Conservation (phyloP, 2,797 vertebrate genomes). For the Botia almorhae region DNA sequence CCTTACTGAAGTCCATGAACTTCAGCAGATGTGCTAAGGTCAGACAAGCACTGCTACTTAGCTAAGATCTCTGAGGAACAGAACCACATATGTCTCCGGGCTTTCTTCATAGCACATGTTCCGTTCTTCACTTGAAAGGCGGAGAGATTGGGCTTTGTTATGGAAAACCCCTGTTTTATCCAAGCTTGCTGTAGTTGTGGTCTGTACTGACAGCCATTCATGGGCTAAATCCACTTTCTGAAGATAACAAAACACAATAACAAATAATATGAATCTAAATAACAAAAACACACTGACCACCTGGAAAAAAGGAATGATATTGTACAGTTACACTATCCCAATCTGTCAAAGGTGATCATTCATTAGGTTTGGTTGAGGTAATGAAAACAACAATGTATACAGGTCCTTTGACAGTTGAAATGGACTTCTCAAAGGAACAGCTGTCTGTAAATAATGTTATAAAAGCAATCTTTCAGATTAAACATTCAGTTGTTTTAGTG, state of each 20-base stretch:
- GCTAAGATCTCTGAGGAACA: slow-evolving; percentile 41
- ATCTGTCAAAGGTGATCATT: background rate
- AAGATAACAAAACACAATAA: background rate
- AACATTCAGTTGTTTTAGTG: no score
- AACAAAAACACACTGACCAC: background rate
- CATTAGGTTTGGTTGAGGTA: background rate
- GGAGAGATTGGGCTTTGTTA: background rate
- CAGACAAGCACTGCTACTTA: slow-evolving; percentile 40
- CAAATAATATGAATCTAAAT: no score
- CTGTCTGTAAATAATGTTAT: no score
- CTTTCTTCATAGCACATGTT: slow-evolving; percentile 40
- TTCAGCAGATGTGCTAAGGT: slow-evolving; percentile 28
- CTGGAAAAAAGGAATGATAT: background rate
- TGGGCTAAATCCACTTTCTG: background rate
- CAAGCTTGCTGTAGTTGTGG: slow-evolving; percentile 36
- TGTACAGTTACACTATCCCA: background rate
- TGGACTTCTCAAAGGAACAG: no score
- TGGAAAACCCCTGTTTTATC: slow-evolving; percentile 25
- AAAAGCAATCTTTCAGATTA: no score
- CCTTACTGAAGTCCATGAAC: slow-evolving; percentile 1
- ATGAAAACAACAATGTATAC: background rate
- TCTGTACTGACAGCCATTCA: background rate
- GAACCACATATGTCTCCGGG: slow-evolving; percentile 26
- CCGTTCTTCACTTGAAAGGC: slow-evolving; percentile 36
- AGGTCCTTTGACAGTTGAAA: background rate